Evolutionary conservation across 2,888 invertebrate genomes (phyloP), one percentile per base, ranked within the genome.

Genomic region (Megaustenia siamemsis): DNA sequence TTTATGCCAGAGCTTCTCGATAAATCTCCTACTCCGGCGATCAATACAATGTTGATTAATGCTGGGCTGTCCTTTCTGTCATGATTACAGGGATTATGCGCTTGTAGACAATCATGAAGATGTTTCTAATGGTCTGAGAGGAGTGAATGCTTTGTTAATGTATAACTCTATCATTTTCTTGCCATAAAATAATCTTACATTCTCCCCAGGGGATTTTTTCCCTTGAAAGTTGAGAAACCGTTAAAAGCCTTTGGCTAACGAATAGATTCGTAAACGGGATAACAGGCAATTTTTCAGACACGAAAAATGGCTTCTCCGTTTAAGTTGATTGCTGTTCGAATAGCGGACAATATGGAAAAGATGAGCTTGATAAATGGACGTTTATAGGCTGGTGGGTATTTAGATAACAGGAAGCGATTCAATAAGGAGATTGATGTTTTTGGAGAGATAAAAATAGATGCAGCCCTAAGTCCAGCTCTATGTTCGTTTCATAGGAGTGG

Each of bases 241-340:
- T 18, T 68, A 69, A 38, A 60, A 40, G 68, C 24, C 21, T 56
- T 2, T 71, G 24, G 21, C 6, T n/a, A 71, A 43, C 8, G 43
- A 28, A 71, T 71, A 28, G 10, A 45, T 12, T 12, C 24, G 71
- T 71, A 71, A 71, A 71, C n/a, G 3, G 71, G 43, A 69, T 69
- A 6, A 38, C 8, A 35, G 8, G 24, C 6, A n/a, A 69, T 69
- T 40, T 28, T 18, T 6, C 15, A 24, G 75, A 3, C 28, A 21
- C 56, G 60, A 12, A 3, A 60, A 5, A 28, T 28, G 6, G 60
- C 12, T 32, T 32, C n/a, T 32, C 18, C 12, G 63, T 63, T 68
- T 35, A 68, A 38, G 21, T 21, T 18, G 38, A 18, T 18, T 38
- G 4, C 10, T 69, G 24, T 40, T 40, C 12, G 24, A 69, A 38